phyloP scores from a whole-genome alignment of 2,888 invertebrate species.

The Netelia inedita region DNA sequence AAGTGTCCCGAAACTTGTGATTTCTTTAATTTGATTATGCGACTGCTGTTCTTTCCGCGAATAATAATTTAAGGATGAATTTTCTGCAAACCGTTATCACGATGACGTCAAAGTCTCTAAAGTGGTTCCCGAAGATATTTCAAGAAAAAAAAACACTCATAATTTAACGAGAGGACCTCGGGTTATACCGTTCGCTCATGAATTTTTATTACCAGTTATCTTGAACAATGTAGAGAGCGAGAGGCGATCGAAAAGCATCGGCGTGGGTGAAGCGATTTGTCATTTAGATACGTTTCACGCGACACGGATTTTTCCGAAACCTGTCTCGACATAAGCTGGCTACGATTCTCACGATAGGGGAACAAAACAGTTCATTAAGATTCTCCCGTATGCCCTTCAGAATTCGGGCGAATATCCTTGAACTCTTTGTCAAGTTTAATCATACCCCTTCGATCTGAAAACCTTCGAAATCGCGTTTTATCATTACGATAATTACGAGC shows the following conservation, averaged over 20 bases:
- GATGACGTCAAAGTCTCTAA: no score
- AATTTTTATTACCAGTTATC: conserved; percentile 25
- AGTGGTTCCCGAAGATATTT: not conserved
- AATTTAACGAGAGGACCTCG: not conserved
- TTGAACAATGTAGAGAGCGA: conserved; percentile 27
- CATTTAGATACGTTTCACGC: conserved; percentile 42
- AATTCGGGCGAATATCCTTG: conserved; percentile 24
- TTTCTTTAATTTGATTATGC: no score
- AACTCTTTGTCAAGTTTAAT: not conserved
- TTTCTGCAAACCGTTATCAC: no score
- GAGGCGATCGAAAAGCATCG: not conserved
- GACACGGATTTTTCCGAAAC: conserved; percentile 53
- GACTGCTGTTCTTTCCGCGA: no score
- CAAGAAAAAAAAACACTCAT: conserved; percentile 2
- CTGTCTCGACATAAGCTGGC: conserved; percentile 23
- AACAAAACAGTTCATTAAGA: not conserved
- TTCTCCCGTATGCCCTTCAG: conserved; percentile 32
- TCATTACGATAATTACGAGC: conserved; percentile 1
- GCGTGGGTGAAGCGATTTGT: conserved; percentile 42
- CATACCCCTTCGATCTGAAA: not conserved
- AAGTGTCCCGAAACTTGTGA: no score
- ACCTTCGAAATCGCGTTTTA: conserved; percentile 6
- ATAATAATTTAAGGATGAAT: no score
- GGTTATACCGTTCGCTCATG: not conserved
- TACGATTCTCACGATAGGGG: not conserved